Evolutionary conservation across 2,888 invertebrate genomes (phyloP).

Genomic region (Tanytarsus gracilentus): DNA sequence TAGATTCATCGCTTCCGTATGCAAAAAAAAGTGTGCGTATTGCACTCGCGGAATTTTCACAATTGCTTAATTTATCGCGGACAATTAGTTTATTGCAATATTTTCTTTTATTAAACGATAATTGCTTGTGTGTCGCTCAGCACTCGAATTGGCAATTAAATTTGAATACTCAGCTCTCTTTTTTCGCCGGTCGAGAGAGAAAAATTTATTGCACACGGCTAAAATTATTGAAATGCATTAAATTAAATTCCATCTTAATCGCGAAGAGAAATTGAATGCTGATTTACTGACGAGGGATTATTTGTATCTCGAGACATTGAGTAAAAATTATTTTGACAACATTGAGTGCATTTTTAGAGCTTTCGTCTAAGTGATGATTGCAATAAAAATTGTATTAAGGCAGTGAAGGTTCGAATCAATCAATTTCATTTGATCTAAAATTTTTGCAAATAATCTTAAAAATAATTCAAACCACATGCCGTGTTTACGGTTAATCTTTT

Average conservation of each 20-base stretch:
- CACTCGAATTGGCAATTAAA: not conserved
- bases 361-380: too few relatives aligned
- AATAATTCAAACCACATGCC: too few relatives aligned
- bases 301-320: not conserved
- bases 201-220: not conserved
- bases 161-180: not conserved
- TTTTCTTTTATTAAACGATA: conserved; percentile 1
- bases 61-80: not conserved
- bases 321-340: not conserved
- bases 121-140: not conserved
- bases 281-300: not conserved
- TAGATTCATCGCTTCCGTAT: not conserved
- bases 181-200: not conserved
- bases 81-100: conserved; percentile 2
- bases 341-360: too few relatives aligned
- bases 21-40: not conserved
- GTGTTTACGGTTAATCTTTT: conserved; percentile 10
- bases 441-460: too few relatives aligned
- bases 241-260: not conserved
- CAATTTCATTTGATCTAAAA: too few relatives aligned
- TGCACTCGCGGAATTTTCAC: too few relatives aligned
- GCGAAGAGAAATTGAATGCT: too few relatives aligned
- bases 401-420: too few relatives aligned
- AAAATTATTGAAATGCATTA: not conserved
- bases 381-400: too few relatives aligned